Evolutionary conservation across 2,888 invertebrate species (phyloP).

Genomic region (Margaritifera margaritifera): DNA sequence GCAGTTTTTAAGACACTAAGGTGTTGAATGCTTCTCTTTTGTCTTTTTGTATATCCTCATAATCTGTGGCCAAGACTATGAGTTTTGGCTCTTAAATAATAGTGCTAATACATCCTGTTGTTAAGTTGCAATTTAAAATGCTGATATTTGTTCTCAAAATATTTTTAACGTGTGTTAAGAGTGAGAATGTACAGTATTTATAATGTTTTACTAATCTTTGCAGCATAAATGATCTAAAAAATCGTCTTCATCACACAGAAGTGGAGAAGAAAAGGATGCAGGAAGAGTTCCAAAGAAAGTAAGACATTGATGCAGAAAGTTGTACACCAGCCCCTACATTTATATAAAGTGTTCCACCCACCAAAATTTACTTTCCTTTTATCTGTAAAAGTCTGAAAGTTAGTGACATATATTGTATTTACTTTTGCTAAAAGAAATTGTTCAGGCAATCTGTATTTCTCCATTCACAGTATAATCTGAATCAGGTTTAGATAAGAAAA

Average conservation of each 20-base stretch:
- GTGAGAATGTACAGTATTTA: not conserved
- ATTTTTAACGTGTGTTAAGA: not conserved
- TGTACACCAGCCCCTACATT: not conserved
- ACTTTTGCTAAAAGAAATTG: too few relatives aligned
- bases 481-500: too few relatives aligned
- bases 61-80: too few relatives aligned
- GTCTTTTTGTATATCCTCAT: too few relatives aligned
- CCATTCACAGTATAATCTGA: too few relatives aligned
- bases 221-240: slow-evolving; percentile 63
- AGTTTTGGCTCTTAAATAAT: too few relatives aligned
- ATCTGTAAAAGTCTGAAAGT: too few relatives aligned
- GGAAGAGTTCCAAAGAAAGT: slow-evolving; percentile 68
- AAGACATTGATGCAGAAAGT: slow-evolving; percentile 18
- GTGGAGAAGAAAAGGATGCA: slow-evolving; percentile 51
- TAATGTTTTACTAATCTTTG: slow-evolving; percentile 21
- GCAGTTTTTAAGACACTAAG: too few relatives aligned
- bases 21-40: too few relatives aligned
- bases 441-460: too few relatives aligned
- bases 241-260: slow-evolving; percentile 52
- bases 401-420: too few relatives aligned
- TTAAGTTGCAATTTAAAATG: not conserved
- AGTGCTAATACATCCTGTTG: too few relatives aligned
- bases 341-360: not conserved
- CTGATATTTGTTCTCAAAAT: not conserved
- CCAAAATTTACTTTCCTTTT: not conserved